A percentile compares a stretch with the other conserved stretches of the same genome.
Conservation (phyloP, 2,797 vertebrate genomes). For the Fratercula arctica region DNA sequence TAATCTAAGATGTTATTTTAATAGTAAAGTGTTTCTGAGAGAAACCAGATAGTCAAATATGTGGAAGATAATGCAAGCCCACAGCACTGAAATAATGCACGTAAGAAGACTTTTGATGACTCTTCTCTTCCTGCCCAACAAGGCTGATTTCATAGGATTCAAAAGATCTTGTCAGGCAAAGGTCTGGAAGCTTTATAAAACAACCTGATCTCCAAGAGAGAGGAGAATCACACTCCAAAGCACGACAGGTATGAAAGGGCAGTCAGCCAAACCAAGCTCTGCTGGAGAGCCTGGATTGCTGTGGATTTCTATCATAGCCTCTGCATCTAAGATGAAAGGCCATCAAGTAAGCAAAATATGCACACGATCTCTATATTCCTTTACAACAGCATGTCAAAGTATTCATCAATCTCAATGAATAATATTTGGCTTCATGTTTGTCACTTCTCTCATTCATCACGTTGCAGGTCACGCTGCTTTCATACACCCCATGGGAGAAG, state of each 20-base stretch:
- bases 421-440: neutral
- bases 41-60: neutral
- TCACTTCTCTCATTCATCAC: neutral
- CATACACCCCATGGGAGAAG: conserved; percentile 9
- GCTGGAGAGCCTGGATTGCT: neutral
- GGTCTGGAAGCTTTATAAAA: neutral
- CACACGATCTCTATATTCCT: neutral
- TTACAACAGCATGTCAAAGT: neutral
- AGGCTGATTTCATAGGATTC: neutral
- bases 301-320: neutral
- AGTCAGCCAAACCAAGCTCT: neutral
- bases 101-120: neutral
- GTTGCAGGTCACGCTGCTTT: neutral
- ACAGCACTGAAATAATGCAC: neutral
- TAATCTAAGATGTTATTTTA: neutral
- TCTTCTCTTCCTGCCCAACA: neutral
- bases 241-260: neutral
- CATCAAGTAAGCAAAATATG: neutral
- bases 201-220: neutral
- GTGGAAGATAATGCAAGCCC: neutral
- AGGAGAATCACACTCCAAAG: neutral
- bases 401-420: neutral
- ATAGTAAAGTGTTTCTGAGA: neutral
- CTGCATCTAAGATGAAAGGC: neutral
- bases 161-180: neutral